These are phyloP conservation scores for Bembecia ichneumoniformis DNA, from an alignment of 2,888 invertebrate species.

Conservation along the genomic window DNA sequence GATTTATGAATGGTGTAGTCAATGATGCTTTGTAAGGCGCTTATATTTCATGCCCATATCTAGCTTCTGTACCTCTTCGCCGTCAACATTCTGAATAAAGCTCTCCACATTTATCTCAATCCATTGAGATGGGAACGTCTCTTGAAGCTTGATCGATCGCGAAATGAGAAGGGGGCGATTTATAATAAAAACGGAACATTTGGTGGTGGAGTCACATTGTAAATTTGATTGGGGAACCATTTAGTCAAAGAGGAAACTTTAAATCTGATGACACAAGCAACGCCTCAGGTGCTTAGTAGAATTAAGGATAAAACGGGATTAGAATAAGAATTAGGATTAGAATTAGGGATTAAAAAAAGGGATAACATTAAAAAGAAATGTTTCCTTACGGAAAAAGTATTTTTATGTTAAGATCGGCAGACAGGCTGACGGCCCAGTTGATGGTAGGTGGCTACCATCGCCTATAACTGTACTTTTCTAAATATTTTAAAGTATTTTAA, in stretches of 20 bases:
- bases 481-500: too few species aligned
- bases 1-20: not conserved
- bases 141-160: constrained; percentile 38
- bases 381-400: too few species aligned
- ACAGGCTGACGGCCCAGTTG: too few species aligned
- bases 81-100: constrained; percentile 19
- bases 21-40: not conserved
- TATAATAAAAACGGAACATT: constrained; percentile 34
- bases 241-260: not conserved
- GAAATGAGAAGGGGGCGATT: constrained; percentile 30
- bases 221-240: not conserved
- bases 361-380: too few species aligned
- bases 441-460: too few species aligned
- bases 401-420: too few species aligned
- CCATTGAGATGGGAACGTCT: constrained; percentile 35
- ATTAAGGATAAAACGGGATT: too few species aligned
- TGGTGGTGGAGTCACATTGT: not conserved
- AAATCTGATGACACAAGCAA: not conserved
- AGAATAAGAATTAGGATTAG: too few species aligned
- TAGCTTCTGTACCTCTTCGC: not conserved
- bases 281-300: too few species aligned
- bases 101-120: constrained; percentile 40
- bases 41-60: not conserved
- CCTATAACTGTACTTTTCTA: too few species aligned
- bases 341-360: too few species aligned